Conservation (phyloP, 2,888 invertebrate species). For the Monochamus alternatus region DNA sequence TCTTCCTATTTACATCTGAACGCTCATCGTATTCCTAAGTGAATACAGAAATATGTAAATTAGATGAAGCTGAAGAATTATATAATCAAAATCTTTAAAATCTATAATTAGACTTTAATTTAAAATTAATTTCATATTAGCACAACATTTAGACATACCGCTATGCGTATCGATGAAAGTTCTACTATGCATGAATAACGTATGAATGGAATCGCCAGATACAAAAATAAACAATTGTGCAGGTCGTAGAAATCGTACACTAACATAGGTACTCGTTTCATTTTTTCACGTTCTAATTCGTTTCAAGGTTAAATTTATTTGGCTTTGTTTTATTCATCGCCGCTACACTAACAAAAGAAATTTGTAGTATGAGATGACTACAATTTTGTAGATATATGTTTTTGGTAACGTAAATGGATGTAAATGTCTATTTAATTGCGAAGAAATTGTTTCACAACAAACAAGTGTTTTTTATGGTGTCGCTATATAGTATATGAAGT, state of each 20-base stretch:
- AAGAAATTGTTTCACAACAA: no score
- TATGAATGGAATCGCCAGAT: constrained; percentile 1
- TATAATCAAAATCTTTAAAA: no score
- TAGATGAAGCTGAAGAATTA: not conserved
- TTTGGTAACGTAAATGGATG: no score
- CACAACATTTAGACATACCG: not conserved
- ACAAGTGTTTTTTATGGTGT: no score
- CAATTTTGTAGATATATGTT: no score
- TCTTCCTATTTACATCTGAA: no score
- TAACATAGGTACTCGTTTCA: constrained; percentile 16
- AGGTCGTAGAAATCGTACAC: constrained; percentile 17
- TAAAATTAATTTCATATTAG: not conserved
- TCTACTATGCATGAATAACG: constrained; percentile 1
- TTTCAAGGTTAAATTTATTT: constrained; percentile 36
- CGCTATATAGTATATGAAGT: no score
- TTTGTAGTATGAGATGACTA: no score
- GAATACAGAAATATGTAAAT: not conserved
- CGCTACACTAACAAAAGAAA: not conserved
- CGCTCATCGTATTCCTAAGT: no score
- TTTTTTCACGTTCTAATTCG: constrained; percentile 49
- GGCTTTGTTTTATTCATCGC: constrained; percentile 27
- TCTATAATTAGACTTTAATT: no score
- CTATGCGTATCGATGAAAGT: constrained; percentile 9
- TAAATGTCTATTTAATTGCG: no score
- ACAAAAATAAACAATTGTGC: constrained; percentile 19